Base-by-base conservation (phyloP, 2,113 vertebrate genomes). In the Spilogale gracilis region DNA sequence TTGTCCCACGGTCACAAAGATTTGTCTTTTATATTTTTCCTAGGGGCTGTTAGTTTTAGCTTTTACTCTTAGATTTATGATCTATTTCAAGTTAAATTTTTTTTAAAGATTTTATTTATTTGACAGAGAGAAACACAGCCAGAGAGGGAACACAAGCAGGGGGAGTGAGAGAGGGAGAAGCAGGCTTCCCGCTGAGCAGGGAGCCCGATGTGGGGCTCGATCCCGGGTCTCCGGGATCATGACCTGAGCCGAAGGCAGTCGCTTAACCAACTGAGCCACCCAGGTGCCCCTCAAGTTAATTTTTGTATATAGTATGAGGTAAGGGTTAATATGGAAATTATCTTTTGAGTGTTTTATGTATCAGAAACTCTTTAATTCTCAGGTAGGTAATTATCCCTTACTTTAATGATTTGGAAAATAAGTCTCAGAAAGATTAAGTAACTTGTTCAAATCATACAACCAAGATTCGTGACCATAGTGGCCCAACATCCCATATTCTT, bases 371-470 rank as follows among this genome's bases (percentile, higher is more conserved):
- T 73, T 86, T 93, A 91, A 61, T 85, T 91, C 38, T 43, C 30
- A 86, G 60, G 7, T 76, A 78, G 58, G 4, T 85, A 73, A 84
- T 91, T 93, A 50, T 85, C 27, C 38, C 76, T 65, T 58, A 82
- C 82, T 91, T 96, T 94, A 76, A 43, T 32, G 3, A 88, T 73
- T 63, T 88, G 13, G n/a, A 79, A 93, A 87, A 52, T 20, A 80
- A 79, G 27, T 69, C 56, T 98, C 45, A 90, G 38, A 52, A 88
- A 89, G 27, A 63, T n/a, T 60, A 96, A 88, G n/a, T 56, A 56
- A 74, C 50, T 95, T 92, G 45, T 21, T 69, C 60, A 82, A n/a
- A n/a, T 86, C 25, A 1, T 65, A 73, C 30, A 92, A 38, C 20
- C 9, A 38, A 58, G 69, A 27, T 76, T 94, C 50, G 91, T 18